These are phyloP conservation scores for Pandemis cinnamomeana DNA, from an alignment of 2,888 invertebrate genomes.

Conservation along the genomic window DNA sequence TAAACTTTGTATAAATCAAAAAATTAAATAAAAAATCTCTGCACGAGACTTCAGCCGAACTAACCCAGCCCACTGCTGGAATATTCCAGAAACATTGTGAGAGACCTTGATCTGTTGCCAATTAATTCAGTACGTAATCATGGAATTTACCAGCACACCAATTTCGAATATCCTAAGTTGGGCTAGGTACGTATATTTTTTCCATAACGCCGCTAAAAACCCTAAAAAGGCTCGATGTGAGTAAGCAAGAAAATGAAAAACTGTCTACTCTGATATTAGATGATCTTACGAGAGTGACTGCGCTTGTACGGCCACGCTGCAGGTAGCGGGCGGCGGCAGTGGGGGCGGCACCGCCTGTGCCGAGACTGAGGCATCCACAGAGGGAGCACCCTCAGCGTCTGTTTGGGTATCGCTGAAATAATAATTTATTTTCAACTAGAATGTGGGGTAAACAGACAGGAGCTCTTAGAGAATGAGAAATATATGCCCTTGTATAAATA, in stretches of 20 bases:
- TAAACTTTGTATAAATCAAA: too few relatives aligned
- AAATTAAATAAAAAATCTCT: too few relatives aligned
- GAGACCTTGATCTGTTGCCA: too few relatives aligned
- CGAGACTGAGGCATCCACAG: background rate
- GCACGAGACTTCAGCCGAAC: too few relatives aligned
- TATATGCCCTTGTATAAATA: background rate
- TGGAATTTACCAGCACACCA: too few relatives aligned
- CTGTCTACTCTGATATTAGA: background rate
- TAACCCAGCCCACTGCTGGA: too few relatives aligned
- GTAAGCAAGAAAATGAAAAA: background rate
- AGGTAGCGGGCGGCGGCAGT: background rate
- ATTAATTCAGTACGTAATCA: too few relatives aligned
- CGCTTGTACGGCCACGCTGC: constrained; percentile 9
- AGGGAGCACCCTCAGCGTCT: background rate
- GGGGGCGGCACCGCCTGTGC: background rate
- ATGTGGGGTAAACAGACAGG: background rate
- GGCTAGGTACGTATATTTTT: too few relatives aligned
- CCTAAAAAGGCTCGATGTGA: too few relatives aligned
- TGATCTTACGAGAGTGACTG: constrained; percentile 1
- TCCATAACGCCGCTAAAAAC: too few relatives aligned
- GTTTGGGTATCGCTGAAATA: background rate
- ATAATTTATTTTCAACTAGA: background rate
- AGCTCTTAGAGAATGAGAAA: background rate
- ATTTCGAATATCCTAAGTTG: too few relatives aligned
- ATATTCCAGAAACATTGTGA: too few relatives aligned